These are phyloP conservation scores for Catharus bicknelli DNA, from an alignment of 2,113 vertebrate genomes.

Conservation along the genomic window DNA sequence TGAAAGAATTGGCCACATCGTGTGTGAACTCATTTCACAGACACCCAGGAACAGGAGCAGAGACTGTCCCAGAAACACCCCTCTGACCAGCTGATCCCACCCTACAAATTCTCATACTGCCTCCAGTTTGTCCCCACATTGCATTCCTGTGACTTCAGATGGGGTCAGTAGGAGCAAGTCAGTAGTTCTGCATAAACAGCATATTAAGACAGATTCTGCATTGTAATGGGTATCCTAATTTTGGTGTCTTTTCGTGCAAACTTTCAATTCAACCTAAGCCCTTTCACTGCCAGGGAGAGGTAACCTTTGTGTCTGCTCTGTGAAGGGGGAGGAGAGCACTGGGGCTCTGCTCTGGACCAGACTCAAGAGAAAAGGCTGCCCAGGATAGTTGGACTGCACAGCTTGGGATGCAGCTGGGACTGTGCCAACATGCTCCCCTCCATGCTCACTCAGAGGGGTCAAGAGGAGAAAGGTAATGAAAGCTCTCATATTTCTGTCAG, in stretches of 20 bases:
- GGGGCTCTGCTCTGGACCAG: background rate
- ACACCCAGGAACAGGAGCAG: background rate
- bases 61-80: background rate
- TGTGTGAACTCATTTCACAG: background rate
- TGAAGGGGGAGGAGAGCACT: background rate
- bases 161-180: background rate
- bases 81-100: background rate
- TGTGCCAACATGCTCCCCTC: background rate
- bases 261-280: background rate
- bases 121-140: background rate
- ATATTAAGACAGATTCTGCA: background rate
- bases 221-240: background rate
- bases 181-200: background rate
- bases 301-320: background rate
- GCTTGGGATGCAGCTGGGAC: background rate
- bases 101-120: background rate
- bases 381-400: accelerated
- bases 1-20: background rate
- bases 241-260: background rate
- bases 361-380: background rate
- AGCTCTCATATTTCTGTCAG: background rate
- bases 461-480: background rate
- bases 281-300: background rate
- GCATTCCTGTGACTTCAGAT: background rate
- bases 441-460: background rate